These are phyloP conservation scores for Ladona fulva DNA, from an alignment of 1,140 invertebrate genomes.

Conservation along the genomic window DNA sequence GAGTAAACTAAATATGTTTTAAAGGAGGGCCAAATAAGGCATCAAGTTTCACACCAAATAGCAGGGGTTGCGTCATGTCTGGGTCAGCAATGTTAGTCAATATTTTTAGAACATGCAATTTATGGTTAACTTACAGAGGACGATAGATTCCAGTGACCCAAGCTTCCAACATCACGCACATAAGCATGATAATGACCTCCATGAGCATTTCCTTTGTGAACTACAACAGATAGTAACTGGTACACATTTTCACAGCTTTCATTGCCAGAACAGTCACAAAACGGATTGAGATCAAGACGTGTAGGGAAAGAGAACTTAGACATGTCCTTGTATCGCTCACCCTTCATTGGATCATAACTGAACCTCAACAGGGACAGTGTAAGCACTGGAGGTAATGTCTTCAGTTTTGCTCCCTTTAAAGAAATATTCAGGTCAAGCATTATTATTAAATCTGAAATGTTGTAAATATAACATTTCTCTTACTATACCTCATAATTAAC, in stretches of 20 bases:
- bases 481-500: no score
- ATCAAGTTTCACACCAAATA: no score
- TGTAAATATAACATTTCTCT: no score
- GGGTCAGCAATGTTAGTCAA: no score
- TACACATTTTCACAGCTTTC: neutral
- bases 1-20: no score
- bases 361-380: slow-evolving; percentile 14
- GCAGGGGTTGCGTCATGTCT: no score
- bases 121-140: neutral
- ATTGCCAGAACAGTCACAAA: neutral
- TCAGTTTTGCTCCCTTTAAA: slow-evolving; percentile 15
- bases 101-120: no score
- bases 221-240: slow-evolving; percentile 15
- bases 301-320: neutral
- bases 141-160: slow-evolving; percentile 11
- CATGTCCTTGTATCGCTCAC: slow-evolving; percentile 15
- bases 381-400: slow-evolving; percentile 10
- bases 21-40: no score
- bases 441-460: no score
- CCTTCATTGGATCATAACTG: neutral
- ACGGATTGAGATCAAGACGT: neutral
- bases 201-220: slow-evolving; percentile 13
- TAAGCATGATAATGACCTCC: slow-evolving; percentile 18
- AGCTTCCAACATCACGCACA: neutral
- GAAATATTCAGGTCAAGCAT: neutral